phyloP scores from a whole-genome alignment of 2,888 invertebrate species.

The Amorpha juglandis region DNA sequence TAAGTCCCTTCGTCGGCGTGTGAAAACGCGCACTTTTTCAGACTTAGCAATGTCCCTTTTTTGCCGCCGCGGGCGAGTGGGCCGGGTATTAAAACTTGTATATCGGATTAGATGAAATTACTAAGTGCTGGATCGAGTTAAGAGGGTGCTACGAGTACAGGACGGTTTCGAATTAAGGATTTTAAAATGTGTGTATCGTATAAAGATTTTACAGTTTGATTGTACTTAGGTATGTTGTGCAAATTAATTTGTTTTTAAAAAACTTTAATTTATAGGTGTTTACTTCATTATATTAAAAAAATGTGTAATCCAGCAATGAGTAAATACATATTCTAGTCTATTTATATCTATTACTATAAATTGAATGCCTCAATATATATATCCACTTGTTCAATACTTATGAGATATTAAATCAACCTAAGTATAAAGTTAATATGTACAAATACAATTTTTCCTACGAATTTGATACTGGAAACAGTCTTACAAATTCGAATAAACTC shows the following conservation, averaged over 20 bases:
- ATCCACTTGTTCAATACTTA: no score
- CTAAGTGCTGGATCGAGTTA: slow-evolving; percentile 73
- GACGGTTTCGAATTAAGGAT: slow-evolving; percentile 26
- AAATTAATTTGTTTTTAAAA: no score
- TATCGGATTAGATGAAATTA: slow-evolving; percentile 81
- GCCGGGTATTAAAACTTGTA: slow-evolving; percentile 80
- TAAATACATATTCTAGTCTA: no score
- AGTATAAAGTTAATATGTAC: no score
- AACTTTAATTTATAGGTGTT: no score
- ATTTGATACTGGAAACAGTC: no score
- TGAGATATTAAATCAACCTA: no score
- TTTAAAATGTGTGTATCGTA: slow-evolving; percentile 22
- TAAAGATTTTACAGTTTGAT: neutral
- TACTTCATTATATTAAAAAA: no score
- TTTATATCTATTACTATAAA: no score
- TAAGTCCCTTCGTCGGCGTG: slow-evolving; percentile 56
- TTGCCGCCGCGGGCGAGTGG: slow-evolving; percentile 71
- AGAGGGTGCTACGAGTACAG: slow-evolving; percentile 50
- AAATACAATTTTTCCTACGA: no score
- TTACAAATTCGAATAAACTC: neutral
- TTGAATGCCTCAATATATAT: no score
- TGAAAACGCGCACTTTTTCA: slow-evolving; percentile 78
- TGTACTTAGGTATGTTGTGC: neutral
- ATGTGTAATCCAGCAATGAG: no score
- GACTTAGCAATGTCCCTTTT: slow-evolving; percentile 78